Conservation (phyloP, 2,888 invertebrate species). For the Malachius bipustulatus region DNA sequence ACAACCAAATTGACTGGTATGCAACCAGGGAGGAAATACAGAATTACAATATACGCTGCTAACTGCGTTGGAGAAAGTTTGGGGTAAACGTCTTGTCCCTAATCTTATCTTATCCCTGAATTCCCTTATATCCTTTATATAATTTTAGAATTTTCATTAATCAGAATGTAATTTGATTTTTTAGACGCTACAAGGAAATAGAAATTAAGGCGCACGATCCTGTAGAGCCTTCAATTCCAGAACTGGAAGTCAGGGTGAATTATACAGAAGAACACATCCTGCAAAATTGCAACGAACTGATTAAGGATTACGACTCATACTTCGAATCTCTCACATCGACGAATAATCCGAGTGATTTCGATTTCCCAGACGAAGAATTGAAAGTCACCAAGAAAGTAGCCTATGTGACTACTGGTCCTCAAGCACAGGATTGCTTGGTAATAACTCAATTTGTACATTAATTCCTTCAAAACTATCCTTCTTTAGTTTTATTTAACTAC, state of each 20-base stretch:
- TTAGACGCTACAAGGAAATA: slow-evolving; percentile 23
- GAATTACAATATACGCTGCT: slow-evolving; percentile 25
- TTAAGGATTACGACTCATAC: neutral
- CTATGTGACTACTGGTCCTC: neutral
- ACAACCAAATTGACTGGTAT: slow-evolving; percentile 28
- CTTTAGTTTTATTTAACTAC: too few species aligned
- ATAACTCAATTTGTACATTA: too few species aligned
- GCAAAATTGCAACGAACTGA: slow-evolving; percentile 17
- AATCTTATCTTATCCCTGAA: neutral
- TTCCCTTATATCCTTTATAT: too few species aligned
- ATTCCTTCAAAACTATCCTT: too few species aligned
- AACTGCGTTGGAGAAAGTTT: slow-evolving; percentile 31
- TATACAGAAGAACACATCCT: slow-evolving; percentile 22
- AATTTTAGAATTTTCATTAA: too few species aligned
- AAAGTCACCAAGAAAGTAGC: neutral
- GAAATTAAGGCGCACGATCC: slow-evolving; percentile 23
- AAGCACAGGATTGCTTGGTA: too few species aligned
- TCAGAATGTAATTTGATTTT: too few species aligned
- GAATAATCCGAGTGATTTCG: neutral
- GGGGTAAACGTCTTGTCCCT: slow-evolving; percentile 20
- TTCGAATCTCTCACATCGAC: too few species aligned
- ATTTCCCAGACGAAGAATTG: neutral
- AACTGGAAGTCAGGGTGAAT: slow-evolving; percentile 27
- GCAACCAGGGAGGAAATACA: slow-evolving; percentile 24
- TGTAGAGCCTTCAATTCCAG: slow-evolving; percentile 24